phyloP scores from a whole-genome alignment of 2,113 vertebrate genomes.

The Regulus satrapa region DNA sequence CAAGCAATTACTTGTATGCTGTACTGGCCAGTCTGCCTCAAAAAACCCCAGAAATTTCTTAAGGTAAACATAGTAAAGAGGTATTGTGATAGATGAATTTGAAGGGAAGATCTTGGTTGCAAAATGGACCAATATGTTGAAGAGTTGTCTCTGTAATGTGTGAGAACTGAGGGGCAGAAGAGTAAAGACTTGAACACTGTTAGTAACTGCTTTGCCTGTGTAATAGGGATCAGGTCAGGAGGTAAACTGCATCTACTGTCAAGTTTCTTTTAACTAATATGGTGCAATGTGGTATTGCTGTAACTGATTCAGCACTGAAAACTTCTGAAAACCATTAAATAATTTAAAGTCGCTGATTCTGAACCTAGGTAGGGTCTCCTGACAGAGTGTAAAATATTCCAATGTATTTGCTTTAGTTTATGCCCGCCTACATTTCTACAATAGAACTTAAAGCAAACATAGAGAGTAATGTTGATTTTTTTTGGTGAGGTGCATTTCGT shows the following conservation, averaged over 20 bases:
- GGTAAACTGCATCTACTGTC: neutral
- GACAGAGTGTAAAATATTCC: neutral
- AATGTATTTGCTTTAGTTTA: neutral
- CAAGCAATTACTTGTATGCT: neutral
- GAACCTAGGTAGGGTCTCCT: neutral
- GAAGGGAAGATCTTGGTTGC: neutral
- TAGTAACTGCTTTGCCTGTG: neutral
- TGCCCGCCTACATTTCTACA: neutral
- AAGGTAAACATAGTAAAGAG: neutral
- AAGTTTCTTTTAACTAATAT: neutral
- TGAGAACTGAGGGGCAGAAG: neutral
- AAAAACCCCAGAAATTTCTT: neutral
- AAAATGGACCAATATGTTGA: neutral
- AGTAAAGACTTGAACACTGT: accelerated
- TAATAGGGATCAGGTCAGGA: neutral
- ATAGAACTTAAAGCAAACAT: neutral
- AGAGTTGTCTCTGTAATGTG: neutral
- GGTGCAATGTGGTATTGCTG: neutral
- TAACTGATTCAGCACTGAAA: neutral
- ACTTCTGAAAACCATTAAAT: neutral
- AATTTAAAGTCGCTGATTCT: neutral
- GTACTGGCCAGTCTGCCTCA: neutral
- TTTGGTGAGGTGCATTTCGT: neutral
- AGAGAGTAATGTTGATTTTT: neutral
- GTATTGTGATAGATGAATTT: neutral